These are phyloP conservation scores for Babylonia areolata DNA, from an alignment of 1,140 invertebrate genomes.

Conservation along the genomic window DNA sequence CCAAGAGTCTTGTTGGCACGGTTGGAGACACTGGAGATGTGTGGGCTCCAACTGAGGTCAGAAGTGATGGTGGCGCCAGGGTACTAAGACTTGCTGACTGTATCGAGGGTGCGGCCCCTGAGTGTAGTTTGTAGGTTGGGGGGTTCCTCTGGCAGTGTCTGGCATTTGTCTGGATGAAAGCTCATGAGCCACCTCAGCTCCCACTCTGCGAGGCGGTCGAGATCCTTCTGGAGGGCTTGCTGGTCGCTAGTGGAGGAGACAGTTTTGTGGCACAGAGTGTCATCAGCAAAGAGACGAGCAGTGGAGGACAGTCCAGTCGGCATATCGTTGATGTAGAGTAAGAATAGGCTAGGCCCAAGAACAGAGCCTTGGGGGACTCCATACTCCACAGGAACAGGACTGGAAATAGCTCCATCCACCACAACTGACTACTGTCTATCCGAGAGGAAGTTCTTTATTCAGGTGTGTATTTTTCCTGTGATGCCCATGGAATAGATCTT, in stretches of 20 bases:
- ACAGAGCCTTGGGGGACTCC: background rate
- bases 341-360: background rate
- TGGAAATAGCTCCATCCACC: background rate
- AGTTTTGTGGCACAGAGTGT: slow-evolving; percentile 1
- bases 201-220: background rate
- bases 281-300: background rate
- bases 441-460: background rate
- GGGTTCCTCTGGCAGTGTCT: background rate
- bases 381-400: background rate
- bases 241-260: background rate
- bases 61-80: background rate
- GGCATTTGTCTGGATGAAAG: background rate
- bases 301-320: background rate
- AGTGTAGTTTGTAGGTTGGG: background rate
- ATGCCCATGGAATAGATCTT: background rate
- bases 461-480: background rate
- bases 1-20: background rate
- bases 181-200: background rate
- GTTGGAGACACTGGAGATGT: background rate
- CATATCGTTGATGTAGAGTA: background rate
- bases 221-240: background rate
- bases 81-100: background rate
- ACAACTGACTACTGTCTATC: background rate
- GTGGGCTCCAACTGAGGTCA: background rate
- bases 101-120: background rate